phyloP scores from a whole-genome alignment of 2,113 vertebrate genomes.

The Oreochromis tanganicae region DNA sequence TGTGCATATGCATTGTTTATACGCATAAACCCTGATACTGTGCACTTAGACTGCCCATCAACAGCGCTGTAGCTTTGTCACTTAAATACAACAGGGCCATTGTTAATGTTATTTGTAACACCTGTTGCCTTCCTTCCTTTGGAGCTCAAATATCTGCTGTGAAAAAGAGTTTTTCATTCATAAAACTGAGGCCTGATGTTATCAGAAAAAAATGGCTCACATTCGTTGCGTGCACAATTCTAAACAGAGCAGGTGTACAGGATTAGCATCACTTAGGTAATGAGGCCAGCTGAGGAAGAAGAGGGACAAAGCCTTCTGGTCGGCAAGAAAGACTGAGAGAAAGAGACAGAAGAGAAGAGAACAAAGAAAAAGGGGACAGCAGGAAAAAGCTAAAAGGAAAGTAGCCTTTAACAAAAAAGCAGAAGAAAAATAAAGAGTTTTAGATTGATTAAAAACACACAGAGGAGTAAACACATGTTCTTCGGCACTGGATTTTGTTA shows the following conservation, averaged over 20 bases:
- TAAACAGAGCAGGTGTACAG: constrained; percentile 24
- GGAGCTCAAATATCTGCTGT: neutral
- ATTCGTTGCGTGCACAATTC: neutral
- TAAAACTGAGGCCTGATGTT: constrained; percentile 15
- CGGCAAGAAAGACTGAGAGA: constrained; percentile 12
- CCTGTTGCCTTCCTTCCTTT: neutral
- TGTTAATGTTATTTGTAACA: neutral
- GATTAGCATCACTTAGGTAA: constrained; percentile 39
- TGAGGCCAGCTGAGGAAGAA: neutral
- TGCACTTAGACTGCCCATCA: neutral
- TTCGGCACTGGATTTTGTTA: neutral
- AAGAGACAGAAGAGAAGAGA: neutral
- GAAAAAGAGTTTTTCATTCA: constrained; percentile 17
- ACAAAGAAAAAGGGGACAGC: neutral
- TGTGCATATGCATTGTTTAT: neutral
- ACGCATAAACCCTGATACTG: neutral
- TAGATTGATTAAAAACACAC: neutral
- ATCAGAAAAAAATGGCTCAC: neutral
- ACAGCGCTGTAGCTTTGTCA: neutral
- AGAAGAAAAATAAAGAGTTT: neutral
- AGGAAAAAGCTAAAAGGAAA: neutral
- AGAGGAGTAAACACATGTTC: neutral
- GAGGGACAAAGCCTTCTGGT: neutral
- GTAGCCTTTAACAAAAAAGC: neutral
- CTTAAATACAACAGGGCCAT: neutral